phyloP scores from a whole-genome alignment of 2,888 invertebrate genomes.

The Drosophila heteroneura region DNA sequence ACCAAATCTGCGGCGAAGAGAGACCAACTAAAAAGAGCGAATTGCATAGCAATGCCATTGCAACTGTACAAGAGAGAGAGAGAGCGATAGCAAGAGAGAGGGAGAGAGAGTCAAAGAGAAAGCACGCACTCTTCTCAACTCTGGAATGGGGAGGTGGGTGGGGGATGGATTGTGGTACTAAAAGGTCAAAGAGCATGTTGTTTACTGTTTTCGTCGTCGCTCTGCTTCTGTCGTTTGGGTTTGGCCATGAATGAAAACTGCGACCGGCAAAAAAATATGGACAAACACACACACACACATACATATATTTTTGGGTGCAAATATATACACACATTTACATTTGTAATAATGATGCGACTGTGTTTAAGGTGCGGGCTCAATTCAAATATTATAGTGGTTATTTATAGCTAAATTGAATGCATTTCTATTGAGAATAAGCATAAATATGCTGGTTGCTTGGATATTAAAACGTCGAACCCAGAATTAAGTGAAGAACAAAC shows the following conservation, averaged over 20 bases:
- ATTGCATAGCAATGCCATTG: slow-evolving; percentile 13
- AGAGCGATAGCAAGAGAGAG: slow-evolving; percentile 13
- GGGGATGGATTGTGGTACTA: neutral
- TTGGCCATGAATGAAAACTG: slow-evolving; percentile 72
- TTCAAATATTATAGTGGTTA: neutral
- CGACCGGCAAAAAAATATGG: slow-evolving; percentile 54
- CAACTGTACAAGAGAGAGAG: slow-evolving; percentile 59
- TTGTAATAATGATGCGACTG: neutral
- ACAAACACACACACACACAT: slow-evolving; percentile 6
- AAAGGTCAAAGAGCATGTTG: slow-evolving; percentile 75
- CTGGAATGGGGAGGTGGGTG: neutral
- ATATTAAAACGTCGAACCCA: neutral
- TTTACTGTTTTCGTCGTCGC: slow-evolving; percentile 51
- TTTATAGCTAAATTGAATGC: neutral
- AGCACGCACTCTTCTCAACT: slow-evolving; percentile 16
- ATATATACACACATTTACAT: neutral
- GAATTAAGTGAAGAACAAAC: neutral
- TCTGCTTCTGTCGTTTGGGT: slow-evolving; percentile 13
- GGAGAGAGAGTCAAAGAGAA: slow-evolving; percentile 22
- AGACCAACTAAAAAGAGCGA: slow-evolving; percentile 16
- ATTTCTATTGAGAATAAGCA: no score
- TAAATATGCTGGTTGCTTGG: neutral
- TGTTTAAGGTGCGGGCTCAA: slow-evolving; percentile 9
- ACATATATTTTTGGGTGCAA: no score
- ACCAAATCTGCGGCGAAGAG: slow-evolving; percentile 52